A percentile compares a stretch with the other conserved stretches of the same genome.
Conservation (phyloP, 2,888 invertebrate genomes). For the Hedya salicella region DNA sequence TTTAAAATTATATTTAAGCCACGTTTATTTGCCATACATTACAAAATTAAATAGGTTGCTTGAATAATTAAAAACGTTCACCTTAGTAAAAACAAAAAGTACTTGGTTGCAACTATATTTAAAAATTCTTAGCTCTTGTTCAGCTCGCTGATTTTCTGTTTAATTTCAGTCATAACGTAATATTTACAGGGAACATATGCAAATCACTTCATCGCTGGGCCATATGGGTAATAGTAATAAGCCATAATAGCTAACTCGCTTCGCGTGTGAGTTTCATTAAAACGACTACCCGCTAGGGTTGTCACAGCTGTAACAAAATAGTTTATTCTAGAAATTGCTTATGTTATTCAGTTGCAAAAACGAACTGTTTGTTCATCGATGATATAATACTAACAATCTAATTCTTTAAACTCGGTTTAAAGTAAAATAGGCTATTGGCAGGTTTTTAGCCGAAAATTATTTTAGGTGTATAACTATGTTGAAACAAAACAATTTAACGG, state of each 20-base stretch:
- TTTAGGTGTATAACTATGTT: too few relatives aligned
- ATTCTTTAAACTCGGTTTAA: too few relatives aligned
- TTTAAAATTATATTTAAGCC: background rate
- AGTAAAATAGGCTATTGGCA: too few relatives aligned
- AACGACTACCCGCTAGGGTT: conserved; percentile 29
- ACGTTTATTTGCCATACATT: background rate
- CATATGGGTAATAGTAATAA: conserved; percentile 50
- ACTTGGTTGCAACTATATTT: conserved; percentile 5
- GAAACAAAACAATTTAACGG: too few relatives aligned
- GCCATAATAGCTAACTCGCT: conserved; percentile 56
- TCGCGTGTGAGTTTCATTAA: conserved; percentile 52
- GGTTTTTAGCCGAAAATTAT: too few relatives aligned
- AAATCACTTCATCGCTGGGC: conserved; percentile 70
- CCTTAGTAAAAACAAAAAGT: background rate
- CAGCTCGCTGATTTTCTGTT: background rate
- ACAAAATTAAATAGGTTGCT: background rate
- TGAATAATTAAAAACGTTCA: conserved; percentile 1
- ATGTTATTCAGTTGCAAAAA: too few relatives aligned
- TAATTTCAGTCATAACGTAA: conserved; percentile 48
- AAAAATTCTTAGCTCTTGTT: conserved; percentile 8
- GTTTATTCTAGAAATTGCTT: too few relatives aligned
- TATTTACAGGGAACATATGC: conserved; percentile 64
- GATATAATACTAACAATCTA: too few relatives aligned
- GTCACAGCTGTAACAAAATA: background rate
- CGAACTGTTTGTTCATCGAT: too few relatives aligned